Conservation (phyloP, 2,113 vertebrate species). For the Propithecus coquereli region DNA sequence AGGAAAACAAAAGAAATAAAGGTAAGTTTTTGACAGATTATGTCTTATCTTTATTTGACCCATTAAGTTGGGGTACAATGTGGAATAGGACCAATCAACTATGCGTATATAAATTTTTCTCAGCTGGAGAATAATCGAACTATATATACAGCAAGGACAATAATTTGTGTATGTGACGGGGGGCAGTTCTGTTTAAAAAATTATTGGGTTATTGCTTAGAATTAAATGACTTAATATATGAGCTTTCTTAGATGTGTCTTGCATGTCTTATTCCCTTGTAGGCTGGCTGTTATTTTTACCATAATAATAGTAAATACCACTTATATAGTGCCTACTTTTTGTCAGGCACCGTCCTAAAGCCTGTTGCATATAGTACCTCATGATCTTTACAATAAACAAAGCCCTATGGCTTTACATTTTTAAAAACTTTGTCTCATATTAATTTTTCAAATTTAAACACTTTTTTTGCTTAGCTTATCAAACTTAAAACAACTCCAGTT, state of each 20-base stretch:
- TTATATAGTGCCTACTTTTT: neutral
- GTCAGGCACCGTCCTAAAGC: neutral
- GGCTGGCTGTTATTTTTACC: neutral
- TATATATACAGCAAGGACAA: neutral
- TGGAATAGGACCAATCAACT: neutral
- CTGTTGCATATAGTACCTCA: neutral
- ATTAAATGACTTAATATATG: neutral
- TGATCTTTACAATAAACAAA: neutral
- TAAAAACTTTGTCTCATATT: neutral
- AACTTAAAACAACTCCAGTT: slow-evolving; percentile 6
- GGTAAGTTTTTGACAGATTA: neutral
- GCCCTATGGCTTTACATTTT: neutral
- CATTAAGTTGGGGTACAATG: neutral
- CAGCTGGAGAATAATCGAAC: neutral
- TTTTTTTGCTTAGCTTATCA: neutral
- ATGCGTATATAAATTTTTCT: neutral
- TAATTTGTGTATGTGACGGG: neutral
- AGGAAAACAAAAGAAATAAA: slow-evolving; percentile 18
- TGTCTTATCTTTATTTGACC: neutral
- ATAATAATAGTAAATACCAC: neutral
- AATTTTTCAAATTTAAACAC: neutral
- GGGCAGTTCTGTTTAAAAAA: neutral
- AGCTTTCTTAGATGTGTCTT: neutral
- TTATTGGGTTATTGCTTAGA: neutral
- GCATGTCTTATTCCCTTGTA: neutral